Conservation (phyloP, 2,888 invertebrate genomes). For the Conus canariensis region DNA sequence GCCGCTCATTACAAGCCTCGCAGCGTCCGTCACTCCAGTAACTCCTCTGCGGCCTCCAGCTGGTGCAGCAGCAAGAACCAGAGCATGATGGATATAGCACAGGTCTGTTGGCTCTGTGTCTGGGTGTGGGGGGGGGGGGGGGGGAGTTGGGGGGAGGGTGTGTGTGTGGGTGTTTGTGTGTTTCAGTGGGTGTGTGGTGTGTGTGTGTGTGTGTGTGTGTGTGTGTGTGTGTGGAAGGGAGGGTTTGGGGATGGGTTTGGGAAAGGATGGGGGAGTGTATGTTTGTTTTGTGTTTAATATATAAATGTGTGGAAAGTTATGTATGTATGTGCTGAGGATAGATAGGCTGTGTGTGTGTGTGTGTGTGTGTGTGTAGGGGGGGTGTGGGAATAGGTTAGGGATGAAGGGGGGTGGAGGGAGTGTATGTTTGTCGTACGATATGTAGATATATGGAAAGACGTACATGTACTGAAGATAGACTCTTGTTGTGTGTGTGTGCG, state of each 20-base stretch:
- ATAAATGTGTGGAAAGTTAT: neutral
- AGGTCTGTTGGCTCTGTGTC: constrained; percentile 49
- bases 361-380: neutral
- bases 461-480: neutral
- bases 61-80: constrained; percentile 52
- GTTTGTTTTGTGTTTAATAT: neutral
- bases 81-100: constrained; percentile 69
- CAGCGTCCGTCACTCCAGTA: constrained; percentile 72
- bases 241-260: neutral
- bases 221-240: neutral
- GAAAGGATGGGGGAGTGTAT: too few species aligned
- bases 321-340: neutral
- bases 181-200: neutral
- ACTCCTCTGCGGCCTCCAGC: constrained; percentile 43
- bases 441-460: too few species aligned
- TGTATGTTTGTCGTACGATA: neutral
- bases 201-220: constrained; percentile 6
- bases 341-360: constrained; percentile 36
- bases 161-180: neutral
- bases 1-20: constrained; percentile 80
- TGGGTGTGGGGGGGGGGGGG: neutral
- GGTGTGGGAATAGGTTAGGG: neutral
- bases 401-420: neutral
- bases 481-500: neutral
- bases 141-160: neutral